Evolutionary conservation across 2,888 invertebrate species (phyloP), one percentile per base, ranked within the genome.

Genomic region (Hecatera dysodea): DNA sequence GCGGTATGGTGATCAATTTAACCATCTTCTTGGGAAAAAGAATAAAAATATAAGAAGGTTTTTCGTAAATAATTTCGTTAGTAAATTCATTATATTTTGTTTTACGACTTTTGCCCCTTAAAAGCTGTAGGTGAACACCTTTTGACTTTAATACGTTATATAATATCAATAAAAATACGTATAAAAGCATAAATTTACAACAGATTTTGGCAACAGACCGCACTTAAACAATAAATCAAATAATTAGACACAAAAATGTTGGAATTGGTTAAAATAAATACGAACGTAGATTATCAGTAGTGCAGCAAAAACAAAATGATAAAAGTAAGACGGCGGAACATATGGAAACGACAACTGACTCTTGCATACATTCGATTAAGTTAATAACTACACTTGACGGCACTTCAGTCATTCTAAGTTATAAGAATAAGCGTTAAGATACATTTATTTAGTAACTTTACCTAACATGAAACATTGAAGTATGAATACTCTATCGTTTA

Each of bases 291-390:
- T 57, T 71, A 68, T 63, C 36, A 72, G 36, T 64, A 82, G 57
- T 46, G 60, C n/a, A 22, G 24, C 48, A 67, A 71, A 81, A 81
- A n/a, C n/a, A n/a, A n/a, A 86, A 86, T 83, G 66, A 59, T 74
- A 80, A 81, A 82, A 87, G 79, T 80, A 87, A 88, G 87, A 88
- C 89, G 88, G 88, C 85, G 80, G 84, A 78, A 79, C 85, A 85
- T 67, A 89, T 90, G 86, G 87, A 87, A 90, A 89, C 87, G 82
- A 87, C 83, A 85, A 87, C 80, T 55, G 80, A 87, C 83, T 89
- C 90, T 89, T 88, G 87, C 91, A 88, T 89, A 91, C 87, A 87
- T 88, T 87, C 84, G 81, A 90, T 86, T 87, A 88, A 90, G 87
- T 90, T 90, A 90, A 90, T 90, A 91, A 88, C 85, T 82, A 85